Conservation (phyloP, 2,888 invertebrate genomes). For the Tenthredo amoena region DNA sequence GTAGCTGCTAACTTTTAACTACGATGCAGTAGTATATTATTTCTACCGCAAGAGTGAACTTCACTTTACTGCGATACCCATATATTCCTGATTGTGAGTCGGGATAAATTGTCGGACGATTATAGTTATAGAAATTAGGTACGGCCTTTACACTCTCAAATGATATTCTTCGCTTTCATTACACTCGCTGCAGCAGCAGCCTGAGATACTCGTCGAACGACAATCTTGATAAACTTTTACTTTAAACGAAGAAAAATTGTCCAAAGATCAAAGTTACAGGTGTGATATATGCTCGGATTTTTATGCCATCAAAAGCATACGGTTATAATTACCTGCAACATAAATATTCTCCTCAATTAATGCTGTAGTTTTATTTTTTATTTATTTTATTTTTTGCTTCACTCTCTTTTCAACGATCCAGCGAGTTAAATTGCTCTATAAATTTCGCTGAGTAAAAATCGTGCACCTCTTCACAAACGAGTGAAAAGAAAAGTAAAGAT, state of each 20-base stretch:
- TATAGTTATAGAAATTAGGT: not conserved
- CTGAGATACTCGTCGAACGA: not conserved
- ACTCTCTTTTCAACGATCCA: too few species aligned
- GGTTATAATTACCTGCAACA: not conserved
- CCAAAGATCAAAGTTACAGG: not conserved
- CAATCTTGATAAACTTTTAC: not conserved
- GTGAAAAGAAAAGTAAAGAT: not conserved
- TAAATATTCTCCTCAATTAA: not conserved
- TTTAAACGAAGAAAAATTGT: not conserved
- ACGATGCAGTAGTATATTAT: conserved; percentile 18
- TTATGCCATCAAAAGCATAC: not conserved
- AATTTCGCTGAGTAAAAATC: not conserved
- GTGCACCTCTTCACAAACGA: not conserved
- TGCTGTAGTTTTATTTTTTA: not conserved
- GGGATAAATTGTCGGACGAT: not conserved
- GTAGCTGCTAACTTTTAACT: conserved; percentile 23
- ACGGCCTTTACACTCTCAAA: not conserved
- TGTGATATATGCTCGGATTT: not conserved
- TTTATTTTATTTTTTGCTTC: too few species aligned
- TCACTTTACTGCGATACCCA: not conserved
- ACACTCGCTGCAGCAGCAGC: not conserved
- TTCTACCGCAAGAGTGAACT: conserved; percentile 15
- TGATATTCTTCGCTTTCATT: not conserved
- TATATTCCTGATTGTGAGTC: not conserved
- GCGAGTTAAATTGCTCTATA: too few species aligned